Conservation (phyloP, 2,797 vertebrate species). For the Hoplostethus mediterraneus region DNA sequence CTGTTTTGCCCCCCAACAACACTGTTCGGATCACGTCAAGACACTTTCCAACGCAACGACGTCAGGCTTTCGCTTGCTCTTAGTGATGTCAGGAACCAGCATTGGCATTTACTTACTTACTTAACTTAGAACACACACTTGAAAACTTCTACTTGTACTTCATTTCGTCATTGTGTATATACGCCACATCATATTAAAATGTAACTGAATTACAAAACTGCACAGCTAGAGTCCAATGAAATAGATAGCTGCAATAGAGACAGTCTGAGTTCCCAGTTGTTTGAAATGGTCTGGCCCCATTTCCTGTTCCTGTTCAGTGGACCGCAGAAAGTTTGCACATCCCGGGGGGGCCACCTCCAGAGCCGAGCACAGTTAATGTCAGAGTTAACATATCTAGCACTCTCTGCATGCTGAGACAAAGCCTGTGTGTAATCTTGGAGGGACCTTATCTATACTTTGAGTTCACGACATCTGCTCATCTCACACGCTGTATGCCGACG, state of each 20-base stretch:
- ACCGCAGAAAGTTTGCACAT: slow-evolving; percentile 12
- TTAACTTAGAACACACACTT: too few relatives aligned
- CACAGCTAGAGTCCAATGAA: too few relatives aligned
- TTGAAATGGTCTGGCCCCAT: not conserved
- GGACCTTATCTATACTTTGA: slow-evolving; percentile 48
- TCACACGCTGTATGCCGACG: slow-evolving; percentile 36
- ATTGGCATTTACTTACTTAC: too few relatives aligned
- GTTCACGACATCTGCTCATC: slow-evolving; percentile 62
- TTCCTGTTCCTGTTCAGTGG: slow-evolving; percentile 4
- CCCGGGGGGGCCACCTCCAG: slow-evolving; percentile 22
- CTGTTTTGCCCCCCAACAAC: too few relatives aligned
- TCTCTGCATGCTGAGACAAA: slow-evolving; percentile 66
- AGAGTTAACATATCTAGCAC: slow-evolving; percentile 55
- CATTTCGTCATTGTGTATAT: too few relatives aligned
- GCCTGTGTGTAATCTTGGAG: slow-evolving; percentile 53
- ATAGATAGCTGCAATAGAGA: not conserved
- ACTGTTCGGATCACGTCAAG: too few relatives aligned
- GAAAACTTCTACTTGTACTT: too few relatives aligned
- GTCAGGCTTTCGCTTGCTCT: too few relatives aligned
- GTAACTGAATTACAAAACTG: too few relatives aligned
- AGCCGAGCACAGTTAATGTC: slow-evolving; percentile 27
- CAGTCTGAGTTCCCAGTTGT: slow-evolving; percentile 1
- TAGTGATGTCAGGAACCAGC: too few relatives aligned
- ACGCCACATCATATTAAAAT: too few relatives aligned
- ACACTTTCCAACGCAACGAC: too few relatives aligned